A percentile compares a stretch with the other conserved stretches of the same genome.
Evolutionary conservation across 2,888 invertebrate genomes (phyloP).

Genomic region (Agonopterix arenella): DNA sequence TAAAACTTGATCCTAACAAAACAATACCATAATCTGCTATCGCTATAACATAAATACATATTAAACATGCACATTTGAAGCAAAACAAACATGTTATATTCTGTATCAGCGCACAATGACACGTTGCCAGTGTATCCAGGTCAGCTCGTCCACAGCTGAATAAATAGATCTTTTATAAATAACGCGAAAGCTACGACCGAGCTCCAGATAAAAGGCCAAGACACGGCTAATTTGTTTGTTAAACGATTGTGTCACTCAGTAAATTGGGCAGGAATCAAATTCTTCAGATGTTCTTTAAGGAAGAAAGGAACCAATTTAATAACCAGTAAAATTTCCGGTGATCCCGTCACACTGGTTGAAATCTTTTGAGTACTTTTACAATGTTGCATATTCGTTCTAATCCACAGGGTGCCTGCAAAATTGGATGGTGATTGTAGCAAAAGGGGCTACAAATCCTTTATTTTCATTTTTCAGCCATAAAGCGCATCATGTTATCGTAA

Average conservation of each 20-base stretch:
- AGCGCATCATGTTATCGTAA: conserved; percentile 8
- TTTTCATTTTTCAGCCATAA: conserved; percentile 12
- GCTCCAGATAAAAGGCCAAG: conserved; percentile 26
- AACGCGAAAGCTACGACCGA: conserved; percentile 39
- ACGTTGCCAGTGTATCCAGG: conserved; percentile 61
- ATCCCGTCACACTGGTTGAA: background rate
- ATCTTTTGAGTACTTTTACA: background rate
- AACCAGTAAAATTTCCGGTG: background rate
- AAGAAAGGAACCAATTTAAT: background rate
- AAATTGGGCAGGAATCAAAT: conserved; percentile 8
- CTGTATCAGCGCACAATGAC: conserved; percentile 26
- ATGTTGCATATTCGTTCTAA: background rate
- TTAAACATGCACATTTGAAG: background rate
- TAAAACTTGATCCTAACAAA: background rate
- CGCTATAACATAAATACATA: background rate
- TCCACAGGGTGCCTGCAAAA: background rate
- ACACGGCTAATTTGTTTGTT: conserved; percentile 45
- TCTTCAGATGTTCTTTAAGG: conserved; percentile 3
- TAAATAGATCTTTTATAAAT: conserved; percentile 71
- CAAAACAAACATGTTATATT: conserved; percentile 3
- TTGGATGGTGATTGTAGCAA: background rate
- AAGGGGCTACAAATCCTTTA: conserved; percentile 4
- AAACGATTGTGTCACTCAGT: conserved; percentile 13
- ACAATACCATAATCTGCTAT: background rate
- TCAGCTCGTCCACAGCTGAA: conserved; percentile 57